A percentile compares a stretch with the other conserved stretches of the same genome.
These are phyloP conservation scores for Merodon equestris DNA, from an alignment of 2,888 invertebrate genomes.

Conservation along the genomic window DNA sequence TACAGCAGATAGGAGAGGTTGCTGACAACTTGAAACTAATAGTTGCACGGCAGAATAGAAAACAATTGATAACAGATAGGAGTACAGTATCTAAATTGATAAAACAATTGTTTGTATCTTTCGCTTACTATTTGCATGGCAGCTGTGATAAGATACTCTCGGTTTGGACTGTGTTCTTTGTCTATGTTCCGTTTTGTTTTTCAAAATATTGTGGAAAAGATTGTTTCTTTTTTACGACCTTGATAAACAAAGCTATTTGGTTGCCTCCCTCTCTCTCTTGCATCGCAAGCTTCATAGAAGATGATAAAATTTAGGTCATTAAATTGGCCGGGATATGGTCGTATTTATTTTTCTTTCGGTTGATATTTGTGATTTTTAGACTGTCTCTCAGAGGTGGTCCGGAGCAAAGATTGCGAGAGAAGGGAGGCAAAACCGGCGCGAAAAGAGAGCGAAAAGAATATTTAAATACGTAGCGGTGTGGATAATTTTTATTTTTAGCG, in stretches of 20 bases:
- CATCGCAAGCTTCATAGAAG: constrained; percentile 25
- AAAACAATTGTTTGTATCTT: constrained; percentile 24
- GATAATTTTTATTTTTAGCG: constrained; percentile 40
- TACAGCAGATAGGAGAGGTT: constrained; percentile 24
- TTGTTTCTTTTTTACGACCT: constrained; percentile 22
- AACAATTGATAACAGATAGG: constrained; percentile 9
- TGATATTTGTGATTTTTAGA: constrained; percentile 1
- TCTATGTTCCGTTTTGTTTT: background rate
- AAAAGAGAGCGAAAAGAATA: background rate
- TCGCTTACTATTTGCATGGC: constrained; percentile 34
- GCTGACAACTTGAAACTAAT: constrained; percentile 37
- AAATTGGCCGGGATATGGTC: constrained; percentile 23
- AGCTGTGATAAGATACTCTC: constrained; percentile 29
- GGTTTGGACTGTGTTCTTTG: too few species aligned
- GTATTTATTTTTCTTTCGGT: background rate
- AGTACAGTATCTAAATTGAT: constrained; percentile 25
- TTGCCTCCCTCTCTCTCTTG: constrained; percentile 6
- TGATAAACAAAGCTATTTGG: constrained; percentile 23
- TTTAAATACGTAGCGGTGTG: constrained; percentile 27
- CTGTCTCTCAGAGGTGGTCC: background rate
- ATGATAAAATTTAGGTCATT: constrained; percentile 47
- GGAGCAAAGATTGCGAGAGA: background rate
- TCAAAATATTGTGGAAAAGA: background rate
- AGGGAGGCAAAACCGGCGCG: background rate
- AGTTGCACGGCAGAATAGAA: constrained; percentile 1